Percentiles rank a stretch among this genome's conserved stretches.
phyloP scores from a whole-genome alignment of 2,113 vertebrate genomes.

The Apodemus speciosus region DNA sequence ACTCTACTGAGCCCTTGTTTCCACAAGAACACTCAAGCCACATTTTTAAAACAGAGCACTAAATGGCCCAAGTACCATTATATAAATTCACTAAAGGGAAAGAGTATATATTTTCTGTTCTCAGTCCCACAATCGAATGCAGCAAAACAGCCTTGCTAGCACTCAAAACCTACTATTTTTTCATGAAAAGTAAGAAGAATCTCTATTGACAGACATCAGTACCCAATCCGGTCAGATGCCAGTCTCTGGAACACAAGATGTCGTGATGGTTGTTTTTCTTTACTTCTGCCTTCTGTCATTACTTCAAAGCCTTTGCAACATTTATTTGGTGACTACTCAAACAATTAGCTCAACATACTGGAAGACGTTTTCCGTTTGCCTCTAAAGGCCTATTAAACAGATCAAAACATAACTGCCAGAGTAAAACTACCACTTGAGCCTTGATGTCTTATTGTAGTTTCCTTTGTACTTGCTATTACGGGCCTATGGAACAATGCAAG shows the following conservation, averaged over 20 bases:
- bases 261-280: neutral
- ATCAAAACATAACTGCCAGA: conserved; percentile 1
- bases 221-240: neutral
- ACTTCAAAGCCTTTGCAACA: conserved; percentile 36
- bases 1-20: neutral
- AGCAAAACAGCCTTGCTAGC: neutral
- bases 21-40: neutral
- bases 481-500: conserved; percentile 71
- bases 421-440: neutral
- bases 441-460: conserved; percentile 51
- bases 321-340: neutral
- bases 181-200: neutral
- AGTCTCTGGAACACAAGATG: neutral
- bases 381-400: conserved; percentile 12
- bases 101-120: neutral
- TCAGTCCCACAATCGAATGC: neutral
- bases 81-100: neutral
- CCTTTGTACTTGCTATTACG: conserved; percentile 73
- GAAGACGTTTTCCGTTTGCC: conserved; percentile 35
- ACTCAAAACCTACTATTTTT: conserved; percentile 28
- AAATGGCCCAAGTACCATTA: neutral
- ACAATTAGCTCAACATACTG: conserved; percentile 5
- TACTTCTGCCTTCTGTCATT: conserved; percentile 13
- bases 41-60: neutral
- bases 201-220: neutral